Evolutionary conservation across 2,113 vertebrate species (phyloP).

Genomic region (Xenotilapia leptura): DNA sequence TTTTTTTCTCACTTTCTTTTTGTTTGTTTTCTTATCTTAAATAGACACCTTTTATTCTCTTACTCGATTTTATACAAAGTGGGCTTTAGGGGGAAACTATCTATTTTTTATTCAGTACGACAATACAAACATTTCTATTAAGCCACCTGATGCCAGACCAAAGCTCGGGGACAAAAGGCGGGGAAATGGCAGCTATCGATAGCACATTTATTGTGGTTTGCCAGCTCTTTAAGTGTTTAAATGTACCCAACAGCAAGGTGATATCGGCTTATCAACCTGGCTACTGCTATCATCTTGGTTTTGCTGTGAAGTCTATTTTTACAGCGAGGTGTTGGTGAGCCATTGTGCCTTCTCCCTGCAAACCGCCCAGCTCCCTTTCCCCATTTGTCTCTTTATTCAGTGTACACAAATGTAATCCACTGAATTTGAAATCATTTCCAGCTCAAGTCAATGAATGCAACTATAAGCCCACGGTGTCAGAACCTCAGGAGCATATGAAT

Average conservation of each 20-base stretch:
- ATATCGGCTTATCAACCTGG: conserved; percentile 27
- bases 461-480: conserved; percentile 37
- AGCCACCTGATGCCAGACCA: conserved; percentile 7
- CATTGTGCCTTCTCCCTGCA: not conserved
- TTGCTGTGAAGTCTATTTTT: not conserved
- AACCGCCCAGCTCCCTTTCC: not conserved
- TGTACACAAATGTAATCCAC: conserved; percentile 46
- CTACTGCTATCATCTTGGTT: not conserved
- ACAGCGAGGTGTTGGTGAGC: not conserved
- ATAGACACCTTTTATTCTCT: not conserved
- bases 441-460: conserved; percentile 52
- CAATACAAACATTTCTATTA: not conserved
- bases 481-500: conserved; percentile 54
- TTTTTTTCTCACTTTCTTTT: not conserved
- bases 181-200: not conserved
- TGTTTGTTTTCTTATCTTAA: not conserved
- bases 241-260: conserved; percentile 6
- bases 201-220: not conserved
- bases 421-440: conserved; percentile 60
- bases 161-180: conserved; percentile 7
- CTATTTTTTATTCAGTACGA: not conserved
- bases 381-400: conserved; percentile 26
- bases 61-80: not conserved
- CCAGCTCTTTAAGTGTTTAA: conserved; percentile 4
- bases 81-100: not conserved